Base-by-base conservation (phyloP, 2,888 invertebrate genomes). In the Rhopalosiphum nymphaeae region DNA sequence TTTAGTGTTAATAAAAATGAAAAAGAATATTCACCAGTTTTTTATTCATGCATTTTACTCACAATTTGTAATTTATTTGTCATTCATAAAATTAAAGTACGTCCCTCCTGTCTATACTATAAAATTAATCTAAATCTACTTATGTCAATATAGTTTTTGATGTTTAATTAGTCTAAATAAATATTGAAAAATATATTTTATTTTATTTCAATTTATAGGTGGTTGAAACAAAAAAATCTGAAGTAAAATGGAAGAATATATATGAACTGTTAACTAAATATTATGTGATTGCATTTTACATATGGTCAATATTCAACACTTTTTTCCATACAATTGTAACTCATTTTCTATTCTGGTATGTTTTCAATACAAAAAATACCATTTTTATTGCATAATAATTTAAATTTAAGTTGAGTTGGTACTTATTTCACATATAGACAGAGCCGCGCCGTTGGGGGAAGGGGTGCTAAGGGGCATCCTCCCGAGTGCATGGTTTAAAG, bases 1-100 rank as follows among this genome's bases (percentile, higher is more conserved):
- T 49, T 46, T n/a, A 95, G 95, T 9, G 25, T 56, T 0, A 29
- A 57, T 57, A 84, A 91, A 36, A 67, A 85, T 53, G 92, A 94
- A 89, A 95, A 95, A 91, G 88, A 95, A 67, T 95, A 95, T 84
- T 89, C 87, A 0, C 67, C 87, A 0, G n/a, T 88, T 29, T 89
- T 78, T 49, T 88, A 84, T 42, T 88, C 84, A 0, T 36, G n/a
- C 56, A 9, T 84, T 7, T 29, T 78, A 56, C 44, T 88, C 1
- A 44, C 56, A 4, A 11, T 89, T 56, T 56, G 21, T n/a, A 84
- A 89, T 56, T n/a, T 89, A 3, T 29, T 44, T n/a, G 53, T 93
- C 1, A 5, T n/a, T 1, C 26, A 44, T 25, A 93, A 89, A 44
- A 56, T 93, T 3, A 53, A 84, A 25, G 93, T 93, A 89, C 44